Evolutionary conservation across 2,113 vertebrate genomes (phyloP).

Genomic region (Plotosus lineatus): DNA sequence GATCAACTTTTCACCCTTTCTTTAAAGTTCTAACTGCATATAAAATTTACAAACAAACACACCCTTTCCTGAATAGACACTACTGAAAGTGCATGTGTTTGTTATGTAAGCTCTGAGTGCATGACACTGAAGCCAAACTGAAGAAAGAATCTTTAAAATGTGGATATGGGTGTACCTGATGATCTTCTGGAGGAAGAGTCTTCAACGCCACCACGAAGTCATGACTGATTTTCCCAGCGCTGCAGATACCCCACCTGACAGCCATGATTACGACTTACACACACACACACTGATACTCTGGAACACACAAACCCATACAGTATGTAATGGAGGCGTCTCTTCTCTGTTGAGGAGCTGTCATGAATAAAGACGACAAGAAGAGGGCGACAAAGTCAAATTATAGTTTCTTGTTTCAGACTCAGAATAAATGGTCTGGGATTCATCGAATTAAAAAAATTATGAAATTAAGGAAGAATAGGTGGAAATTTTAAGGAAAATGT

Average conservation of each 20-base stretch:
- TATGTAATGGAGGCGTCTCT: background rate
- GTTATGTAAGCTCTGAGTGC: background rate
- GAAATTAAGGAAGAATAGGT: too few relatives aligned
- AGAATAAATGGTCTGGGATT: too few relatives aligned
- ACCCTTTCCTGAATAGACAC: background rate
- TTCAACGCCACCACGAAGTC: constrained; percentile 79
- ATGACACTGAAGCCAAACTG: background rate
- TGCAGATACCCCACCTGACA: constrained; percentile 80
- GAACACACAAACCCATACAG: background rate
- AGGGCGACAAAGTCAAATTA: constrained; percentile 49
- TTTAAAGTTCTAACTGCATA: too few relatives aligned
- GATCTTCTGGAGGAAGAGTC: constrained; percentile 74
- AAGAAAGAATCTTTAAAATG: background rate
- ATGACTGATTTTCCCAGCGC: constrained; percentile 77
- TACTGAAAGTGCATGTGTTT: background rate
- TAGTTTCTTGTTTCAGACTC: background rate
- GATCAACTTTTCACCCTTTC: too few relatives aligned
- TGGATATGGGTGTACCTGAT: constrained; percentile 71
- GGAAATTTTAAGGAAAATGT: too few relatives aligned
- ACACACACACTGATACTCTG: background rate
- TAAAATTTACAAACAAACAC: too few relatives aligned
- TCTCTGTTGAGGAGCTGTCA: background rate
- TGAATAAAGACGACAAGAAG: constrained; percentile 36
- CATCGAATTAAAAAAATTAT: too few relatives aligned
- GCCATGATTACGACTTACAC: constrained; percentile 67